Base-by-base conservation (phyloP, 1,140 invertebrate genomes). In the Drosophila pseudoobscura region DNA sequence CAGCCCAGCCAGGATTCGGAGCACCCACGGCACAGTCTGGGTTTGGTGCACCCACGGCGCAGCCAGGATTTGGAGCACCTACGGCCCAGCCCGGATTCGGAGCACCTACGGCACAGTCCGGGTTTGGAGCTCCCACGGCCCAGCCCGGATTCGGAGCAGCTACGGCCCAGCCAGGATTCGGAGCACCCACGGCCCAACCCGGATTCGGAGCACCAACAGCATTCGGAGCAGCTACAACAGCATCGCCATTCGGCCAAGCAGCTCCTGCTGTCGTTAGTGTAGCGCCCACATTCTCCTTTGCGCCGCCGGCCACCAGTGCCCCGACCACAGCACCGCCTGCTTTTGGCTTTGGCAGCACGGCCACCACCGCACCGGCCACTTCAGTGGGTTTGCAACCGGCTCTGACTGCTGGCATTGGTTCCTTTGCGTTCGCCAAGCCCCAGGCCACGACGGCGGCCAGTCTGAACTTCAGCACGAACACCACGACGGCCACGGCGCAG, bases 401-500 rank as follows among this genome's bases (percentile, higher is more conserved):
- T 0, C 41, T 78, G 7, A 59, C 70, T 1, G 44, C 62, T 6
- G 76, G 76, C 0, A 44, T 76, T 1, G 78, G 84, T n/a, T 15
- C 52, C 0, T 90, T 91, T 15, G 52, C 83, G 6, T 92, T 91
- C 24, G 82, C 57, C 22, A 89, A 89, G 61, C 79, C 80, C 0
- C 78, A 72, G 52, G 60, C 82, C 13, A 75, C 87, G 0, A 64
- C 87, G 13, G 80, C 80, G 49, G 84, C 91, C 78, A 78, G 66
- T 74, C 61, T 90, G 76, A 71, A 87, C 78, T 72, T 92, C 62
- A 72, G 89, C 8, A 90, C 89, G 13, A 85, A 61, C 39, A 82
- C 87, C 24, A 77, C 78, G 41, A 89, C 87, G 47, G 83, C 89
- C 0, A 74, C 80, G 2, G 75, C 80, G 13, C 72, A 76, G 29